Conservation (phyloP, 2,888 invertebrate species). For the Pachliopta kotzebuea region DNA sequence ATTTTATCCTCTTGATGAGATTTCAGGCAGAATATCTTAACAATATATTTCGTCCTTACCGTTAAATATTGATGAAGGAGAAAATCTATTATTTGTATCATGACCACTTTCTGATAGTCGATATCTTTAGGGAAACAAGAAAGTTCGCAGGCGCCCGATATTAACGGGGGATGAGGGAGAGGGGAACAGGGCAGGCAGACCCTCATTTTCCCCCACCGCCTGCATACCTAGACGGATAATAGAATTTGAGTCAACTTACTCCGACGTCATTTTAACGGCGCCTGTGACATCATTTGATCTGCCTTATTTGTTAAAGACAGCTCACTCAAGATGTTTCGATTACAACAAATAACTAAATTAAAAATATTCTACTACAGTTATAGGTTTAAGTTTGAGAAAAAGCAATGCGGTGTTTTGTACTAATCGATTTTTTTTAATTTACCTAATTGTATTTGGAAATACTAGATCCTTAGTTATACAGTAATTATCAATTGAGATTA, state of each 20-base stretch:
- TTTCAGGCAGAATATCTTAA: too few relatives aligned
- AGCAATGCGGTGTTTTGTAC: too few relatives aligned
- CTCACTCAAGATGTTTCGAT: too few relatives aligned
- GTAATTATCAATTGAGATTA: too few relatives aligned
- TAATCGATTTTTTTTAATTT: too few relatives aligned
- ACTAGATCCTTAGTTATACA: too few relatives aligned
- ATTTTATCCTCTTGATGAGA: too few relatives aligned
- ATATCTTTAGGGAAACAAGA: conserved; percentile 26
- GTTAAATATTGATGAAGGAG: conserved; percentile 12
- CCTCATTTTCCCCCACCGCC: conserved; percentile 27
- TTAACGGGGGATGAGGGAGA: conserved; percentile 4
- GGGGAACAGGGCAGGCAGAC: conserved; percentile 1
- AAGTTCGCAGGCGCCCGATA: conserved; percentile 21
- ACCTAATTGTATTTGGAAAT: too few relatives aligned
- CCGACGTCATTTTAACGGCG: conserved; percentile 15
- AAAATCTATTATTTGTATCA: conserved; percentile 16
- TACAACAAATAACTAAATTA: too few relatives aligned
- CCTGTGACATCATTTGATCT: conserved; percentile 9
- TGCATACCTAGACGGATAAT: conserved; percentile 24
- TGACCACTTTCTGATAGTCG: conserved; percentile 23
- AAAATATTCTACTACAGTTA: too few relatives aligned
- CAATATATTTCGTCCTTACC: conserved; percentile 1
- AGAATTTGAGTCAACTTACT: conserved; percentile 22
- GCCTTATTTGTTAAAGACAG: conserved; percentile 4
- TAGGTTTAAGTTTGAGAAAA: too few relatives aligned